Conservation (phyloP, 2,113 vertebrate genomes). For the Cyphomyrus discorhynchus region DNA sequence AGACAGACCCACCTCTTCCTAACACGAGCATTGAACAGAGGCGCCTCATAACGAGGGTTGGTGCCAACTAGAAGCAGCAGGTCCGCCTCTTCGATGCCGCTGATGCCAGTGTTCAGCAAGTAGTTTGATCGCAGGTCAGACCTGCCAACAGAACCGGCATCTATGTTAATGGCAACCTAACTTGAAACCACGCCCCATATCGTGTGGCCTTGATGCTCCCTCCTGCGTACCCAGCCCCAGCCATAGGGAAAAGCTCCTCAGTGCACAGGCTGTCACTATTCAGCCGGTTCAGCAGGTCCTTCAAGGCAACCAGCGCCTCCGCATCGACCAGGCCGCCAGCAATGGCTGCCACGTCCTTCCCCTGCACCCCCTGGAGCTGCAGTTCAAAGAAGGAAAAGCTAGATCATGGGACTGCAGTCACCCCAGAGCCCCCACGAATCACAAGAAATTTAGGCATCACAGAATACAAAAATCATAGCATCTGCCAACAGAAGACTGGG, state of each 20-base stretch:
- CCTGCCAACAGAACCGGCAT: conserved; percentile 45
- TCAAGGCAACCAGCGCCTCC: conserved; percentile 82
- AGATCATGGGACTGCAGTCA: not conserved
- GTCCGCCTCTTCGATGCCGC: conserved; percentile 88
- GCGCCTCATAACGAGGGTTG: conserved; percentile 93
- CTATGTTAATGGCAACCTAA: not conserved
- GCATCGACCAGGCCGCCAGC: conserved; percentile 90
- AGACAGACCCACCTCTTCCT: conserved; percentile 75
- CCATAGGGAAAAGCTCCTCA: conserved; percentile 86
- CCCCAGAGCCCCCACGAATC: not conserved
- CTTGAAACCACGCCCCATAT: not conserved
- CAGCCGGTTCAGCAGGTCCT: conserved; percentile 84
- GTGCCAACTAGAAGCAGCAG: conserved; percentile 84
- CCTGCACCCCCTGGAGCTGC: conserved; percentile 78
- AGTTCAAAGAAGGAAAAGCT: not conserved
- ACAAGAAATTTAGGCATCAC: not conserved
- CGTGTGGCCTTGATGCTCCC: not conserved
- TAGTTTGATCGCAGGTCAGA: conserved; percentile 94
- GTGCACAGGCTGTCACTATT: conserved; percentile 88
- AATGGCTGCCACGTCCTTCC: conserved; percentile 74
- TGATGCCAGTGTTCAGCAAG: conserved; percentile 85
- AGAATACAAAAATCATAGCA: not conserved
- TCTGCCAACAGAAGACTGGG: not conserved
- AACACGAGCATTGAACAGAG: conserved; percentile 88
- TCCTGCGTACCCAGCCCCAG: conserved; percentile 80